phyloP scores from a whole-genome alignment of 2,113 vertebrate genomes.

The Ophthalmolycus amberensis region DNA sequence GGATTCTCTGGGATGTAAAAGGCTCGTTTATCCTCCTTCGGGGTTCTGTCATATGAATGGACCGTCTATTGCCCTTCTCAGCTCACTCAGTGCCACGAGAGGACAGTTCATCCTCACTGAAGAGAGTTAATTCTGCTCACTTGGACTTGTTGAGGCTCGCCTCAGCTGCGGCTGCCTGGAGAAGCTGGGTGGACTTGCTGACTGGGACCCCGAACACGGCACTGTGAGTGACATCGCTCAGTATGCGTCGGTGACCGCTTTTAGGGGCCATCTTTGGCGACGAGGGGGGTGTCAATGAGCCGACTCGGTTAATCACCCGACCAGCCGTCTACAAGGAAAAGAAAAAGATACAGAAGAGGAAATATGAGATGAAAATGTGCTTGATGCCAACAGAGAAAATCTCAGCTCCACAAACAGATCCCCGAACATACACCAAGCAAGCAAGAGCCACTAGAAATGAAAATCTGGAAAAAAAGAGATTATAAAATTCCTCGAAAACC shows the following conservation, averaged over 20 bases:
- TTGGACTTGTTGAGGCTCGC: conserved; percentile 99
- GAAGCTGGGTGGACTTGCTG: conserved; percentile 97
- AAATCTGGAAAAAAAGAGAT: conserved; percentile 3
- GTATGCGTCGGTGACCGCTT: conserved; percentile 93
- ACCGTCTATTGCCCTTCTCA: conserved; percentile 43
- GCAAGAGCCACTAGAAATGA: conserved; percentile 20
- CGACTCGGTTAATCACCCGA: conserved; percentile 84
- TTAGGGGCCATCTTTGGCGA: conserved; percentile 94
- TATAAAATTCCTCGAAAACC: not conserved
- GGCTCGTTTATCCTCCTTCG: conserved; percentile 49
- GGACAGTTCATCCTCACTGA: conserved; percentile 61
- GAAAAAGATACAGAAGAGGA: not conserved
- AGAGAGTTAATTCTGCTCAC: conserved; percentile 82
- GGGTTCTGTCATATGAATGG: conserved; percentile 64
- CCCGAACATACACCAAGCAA: conserved; percentile 9
- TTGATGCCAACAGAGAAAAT: not conserved
- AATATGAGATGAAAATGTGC: conserved; percentile 5
- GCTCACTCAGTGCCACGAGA: conserved; percentile 62
- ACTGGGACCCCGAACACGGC: conserved; percentile 95
- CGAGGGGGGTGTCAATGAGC: conserved; percentile 95
- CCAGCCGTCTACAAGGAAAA: conserved; percentile 41
- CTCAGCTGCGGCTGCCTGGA: conserved; percentile 96
- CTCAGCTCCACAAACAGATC: not conserved
- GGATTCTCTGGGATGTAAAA: conserved; percentile 52
- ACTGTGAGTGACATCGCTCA: conserved; percentile 98